phyloP scores from a whole-genome alignment of 2,113 vertebrate genomes.

The Alosa alosa region DNA sequence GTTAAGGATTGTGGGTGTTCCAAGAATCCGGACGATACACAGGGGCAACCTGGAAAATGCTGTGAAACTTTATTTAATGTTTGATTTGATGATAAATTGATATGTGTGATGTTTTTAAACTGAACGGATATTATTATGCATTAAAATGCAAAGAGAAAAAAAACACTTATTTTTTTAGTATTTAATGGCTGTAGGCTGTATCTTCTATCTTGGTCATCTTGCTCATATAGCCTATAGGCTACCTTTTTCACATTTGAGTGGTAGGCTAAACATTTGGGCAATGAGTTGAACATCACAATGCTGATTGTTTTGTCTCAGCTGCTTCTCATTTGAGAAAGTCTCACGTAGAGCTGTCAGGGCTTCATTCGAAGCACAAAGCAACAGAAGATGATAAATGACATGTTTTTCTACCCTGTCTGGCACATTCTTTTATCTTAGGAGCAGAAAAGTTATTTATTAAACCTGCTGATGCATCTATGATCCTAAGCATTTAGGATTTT shows the following conservation, averaged over 20 bases:
- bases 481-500: not conserved
- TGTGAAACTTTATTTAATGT: too few species aligned
- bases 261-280: not conserved
- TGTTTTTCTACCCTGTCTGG: constrained; percentile 10
- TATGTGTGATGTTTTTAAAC: constrained; percentile 18
- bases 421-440: constrained; percentile 10
- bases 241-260: too few species aligned
- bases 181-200: too few species aligned
- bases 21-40: too few species aligned
- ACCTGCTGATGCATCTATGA: not conserved
- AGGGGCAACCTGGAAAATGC: not conserved
- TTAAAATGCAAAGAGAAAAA: not conserved
- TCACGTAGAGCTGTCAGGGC: not conserved
- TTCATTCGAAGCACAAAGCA: constrained; percentile 22
- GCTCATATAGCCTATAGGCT: not conserved
- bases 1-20: not conserved
- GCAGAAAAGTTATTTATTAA: constrained; percentile 34
- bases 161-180: too few species aligned
- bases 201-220: not conserved
- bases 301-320: not conserved
- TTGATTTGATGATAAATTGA: too few species aligned
- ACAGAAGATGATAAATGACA: constrained; percentile 23
- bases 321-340: not conserved
- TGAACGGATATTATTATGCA: constrained; percentile 26
- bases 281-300: not conserved